Base-by-base conservation (phyloP, 2,888 invertebrate genomes). In the Heterodera filipjevi region DNA sequence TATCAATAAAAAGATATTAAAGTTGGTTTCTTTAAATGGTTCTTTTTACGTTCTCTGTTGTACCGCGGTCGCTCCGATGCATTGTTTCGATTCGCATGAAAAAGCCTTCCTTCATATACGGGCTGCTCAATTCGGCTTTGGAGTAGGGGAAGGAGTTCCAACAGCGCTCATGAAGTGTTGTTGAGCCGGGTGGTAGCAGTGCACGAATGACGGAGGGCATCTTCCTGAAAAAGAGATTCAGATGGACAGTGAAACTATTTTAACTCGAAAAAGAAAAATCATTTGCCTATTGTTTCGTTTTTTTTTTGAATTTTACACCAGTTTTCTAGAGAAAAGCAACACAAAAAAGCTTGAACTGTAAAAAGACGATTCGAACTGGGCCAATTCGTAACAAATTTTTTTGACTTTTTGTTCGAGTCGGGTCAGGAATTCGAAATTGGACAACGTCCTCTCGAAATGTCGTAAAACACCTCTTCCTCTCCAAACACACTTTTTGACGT, bases 111-210 rank as follows among this genome's bases (percentile, higher is more conserved):
- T 95, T 95, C 96, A 97, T 97, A 84, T 91, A 92, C 70, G 91
- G 91, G 89, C 92, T 92, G 90, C 91, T 86, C 66, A 78, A 64
- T 64, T 75, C 73, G 30, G 79, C 79, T 66, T 44, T 46, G 39
- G 78, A 79, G 53, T 79, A 98, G 0, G 98, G 98, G 91, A 98
- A 98, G 66, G 97, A 95, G 91, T 98, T 98, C 98, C 98, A 98
- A 19, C 97, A 97, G 91, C 97, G 96, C 91, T 98, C 98, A 97
- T 0, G 99, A 77, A 99, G 94, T 91, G 97, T 96, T 89, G 99
- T 91, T 76, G 96, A 94, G 82, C 95, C 96, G 91, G 95, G 96
- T 66, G 98, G 98, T 0, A 86, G 90, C 99, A 91, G 75, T 95
- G 92, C 89, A 95, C 92, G 90, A 98, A 95, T 91, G 95, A 95